Evolutionary conservation across 2,888 invertebrate species (phyloP).

Genomic region (Andrena haemorrhoa): DNA sequence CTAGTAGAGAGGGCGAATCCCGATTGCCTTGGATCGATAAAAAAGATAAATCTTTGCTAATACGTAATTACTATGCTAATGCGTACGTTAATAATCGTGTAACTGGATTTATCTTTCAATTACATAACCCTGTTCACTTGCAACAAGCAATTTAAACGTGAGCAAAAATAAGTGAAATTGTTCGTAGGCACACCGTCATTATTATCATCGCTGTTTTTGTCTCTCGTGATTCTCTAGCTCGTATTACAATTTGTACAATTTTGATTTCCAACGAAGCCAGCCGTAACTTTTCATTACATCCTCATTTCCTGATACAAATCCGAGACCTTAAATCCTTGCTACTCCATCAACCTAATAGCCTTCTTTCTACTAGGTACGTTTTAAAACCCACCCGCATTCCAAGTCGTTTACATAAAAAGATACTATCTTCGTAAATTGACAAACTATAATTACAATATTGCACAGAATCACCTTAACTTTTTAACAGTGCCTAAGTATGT

Average conservation of each 20-base stretch:
- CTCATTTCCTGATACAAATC: no score
- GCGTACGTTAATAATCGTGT: slow-evolving; percentile 51
- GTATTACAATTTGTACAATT: background rate
- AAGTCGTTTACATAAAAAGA: no score
- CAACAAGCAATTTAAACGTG: background rate
- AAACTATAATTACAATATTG: no score
- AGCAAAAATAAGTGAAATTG: slow-evolving; percentile 12
- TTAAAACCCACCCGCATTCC: no score
- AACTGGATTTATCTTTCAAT: slow-evolving; percentile 52
- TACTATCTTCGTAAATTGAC: no score
- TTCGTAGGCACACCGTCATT: background rate
- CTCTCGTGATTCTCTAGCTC: background rate
- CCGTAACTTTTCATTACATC: no score
- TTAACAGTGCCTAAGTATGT: no score
- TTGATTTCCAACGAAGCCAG: background rate
- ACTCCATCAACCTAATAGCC: no score
- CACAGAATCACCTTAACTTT: no score
- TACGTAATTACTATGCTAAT: slow-evolving; percentile 58
- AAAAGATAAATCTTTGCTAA: slow-evolving; percentile 48
- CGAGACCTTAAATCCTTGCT: no score
- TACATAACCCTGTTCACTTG: slow-evolving; percentile 24
- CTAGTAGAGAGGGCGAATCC: slow-evolving; percentile 20
- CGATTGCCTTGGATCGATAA: slow-evolving; percentile 34
- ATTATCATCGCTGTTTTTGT: background rate
- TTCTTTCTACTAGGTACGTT: no score